These are phyloP conservation scores for Nibea albiflora DNA, from an alignment of 2,113 vertebrate species.

Conservation along the genomic window DNA sequence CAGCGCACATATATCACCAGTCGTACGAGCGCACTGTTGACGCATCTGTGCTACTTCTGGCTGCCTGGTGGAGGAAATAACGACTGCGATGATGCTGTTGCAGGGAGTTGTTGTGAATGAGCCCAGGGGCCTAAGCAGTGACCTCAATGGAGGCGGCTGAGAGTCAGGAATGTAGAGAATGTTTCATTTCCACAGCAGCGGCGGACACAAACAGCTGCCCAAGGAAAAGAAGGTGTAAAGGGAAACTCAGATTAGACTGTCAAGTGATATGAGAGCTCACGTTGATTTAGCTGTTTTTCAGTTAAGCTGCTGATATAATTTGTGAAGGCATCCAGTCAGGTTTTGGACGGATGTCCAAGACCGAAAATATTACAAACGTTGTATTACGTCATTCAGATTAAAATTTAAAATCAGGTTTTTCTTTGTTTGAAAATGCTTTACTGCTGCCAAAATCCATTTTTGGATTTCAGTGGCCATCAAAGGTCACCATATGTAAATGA, in stretches of 20 bases:
- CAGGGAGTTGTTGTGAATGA: slow-evolving; percentile 20
- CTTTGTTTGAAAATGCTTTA: background rate
- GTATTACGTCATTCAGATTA: too few species aligned
- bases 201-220: slow-evolving; percentile 32
- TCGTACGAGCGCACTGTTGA: slow-evolving; percentile 23
- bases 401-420: background rate
- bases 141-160: slow-evolving; percentile 35
- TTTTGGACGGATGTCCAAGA: background rate
- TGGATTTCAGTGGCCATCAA: background rate
- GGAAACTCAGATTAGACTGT: background rate
- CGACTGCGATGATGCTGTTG: background rate
- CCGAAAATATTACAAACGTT: background rate
- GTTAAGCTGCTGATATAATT: slow-evolving; percentile 2
- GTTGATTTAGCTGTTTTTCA: background rate
- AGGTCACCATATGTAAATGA: background rate
- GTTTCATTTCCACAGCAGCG: slow-evolving; percentile 43
- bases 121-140: slow-evolving; percentile 20
- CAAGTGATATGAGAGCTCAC: background rate
- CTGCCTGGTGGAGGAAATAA: slow-evolving; percentile 25
- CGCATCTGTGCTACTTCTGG: slow-evolving; percentile 34
- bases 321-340: background rate
- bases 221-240: slow-evolving; percentile 22
- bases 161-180: slow-evolving; percentile 54
- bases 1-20: slow-evolving; percentile 17
- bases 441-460: background rate